A percentile compares a stretch with the other conserved stretches of the same genome.
Evolutionary conservation across 2,113 vertebrate genomes (phyloP).

Genomic region (Romanogobio albipinnatus): DNA sequence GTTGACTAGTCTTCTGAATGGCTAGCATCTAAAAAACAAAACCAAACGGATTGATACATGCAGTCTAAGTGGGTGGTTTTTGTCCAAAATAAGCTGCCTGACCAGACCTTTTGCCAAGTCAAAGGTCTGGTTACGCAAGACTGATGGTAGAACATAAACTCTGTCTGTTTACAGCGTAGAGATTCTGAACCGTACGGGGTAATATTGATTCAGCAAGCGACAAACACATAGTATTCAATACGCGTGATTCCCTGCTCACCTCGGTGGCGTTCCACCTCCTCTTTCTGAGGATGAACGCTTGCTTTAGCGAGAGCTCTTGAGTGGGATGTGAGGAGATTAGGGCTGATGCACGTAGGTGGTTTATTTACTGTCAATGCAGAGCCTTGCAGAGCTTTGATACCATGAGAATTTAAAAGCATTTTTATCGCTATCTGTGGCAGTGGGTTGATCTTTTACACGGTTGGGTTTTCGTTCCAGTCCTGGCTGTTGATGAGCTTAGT

Average conservation of each 20-base stretch:
- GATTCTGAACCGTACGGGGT: not conserved
- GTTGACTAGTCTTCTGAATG: not conserved
- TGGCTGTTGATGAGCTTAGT: constrained; percentile 26
- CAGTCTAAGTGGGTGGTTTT: not conserved
- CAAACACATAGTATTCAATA: constrained; percentile 22
- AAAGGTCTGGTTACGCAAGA: not conserved
- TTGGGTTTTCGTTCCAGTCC: constrained; percentile 13
- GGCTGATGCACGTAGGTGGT: constrained; percentile 23
- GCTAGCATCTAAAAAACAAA: not conserved
- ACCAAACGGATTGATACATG: not conserved
- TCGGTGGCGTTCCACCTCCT: not conserved
- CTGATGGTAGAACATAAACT: too few relatives aligned
- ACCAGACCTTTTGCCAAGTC: not conserved
- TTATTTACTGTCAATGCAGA: constrained; percentile 32
- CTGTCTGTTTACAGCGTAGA: not conserved
- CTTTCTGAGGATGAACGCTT: constrained; percentile 1
- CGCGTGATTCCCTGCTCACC: not conserved
- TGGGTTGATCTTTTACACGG: constrained; percentile 27
- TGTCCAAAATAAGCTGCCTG: not conserved
- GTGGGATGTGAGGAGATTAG: constrained; percentile 25
- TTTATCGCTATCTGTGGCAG: constrained; percentile 28
- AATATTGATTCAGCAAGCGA: constrained; percentile 5
- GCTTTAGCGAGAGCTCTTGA: constrained; percentile 35
- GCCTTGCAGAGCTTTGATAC: constrained; percentile 34
- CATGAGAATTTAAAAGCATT: constrained; percentile 34